phyloP scores from a whole-genome alignment of 2,797 vertebrate genomes.

The Rhincodon typus region DNA sequence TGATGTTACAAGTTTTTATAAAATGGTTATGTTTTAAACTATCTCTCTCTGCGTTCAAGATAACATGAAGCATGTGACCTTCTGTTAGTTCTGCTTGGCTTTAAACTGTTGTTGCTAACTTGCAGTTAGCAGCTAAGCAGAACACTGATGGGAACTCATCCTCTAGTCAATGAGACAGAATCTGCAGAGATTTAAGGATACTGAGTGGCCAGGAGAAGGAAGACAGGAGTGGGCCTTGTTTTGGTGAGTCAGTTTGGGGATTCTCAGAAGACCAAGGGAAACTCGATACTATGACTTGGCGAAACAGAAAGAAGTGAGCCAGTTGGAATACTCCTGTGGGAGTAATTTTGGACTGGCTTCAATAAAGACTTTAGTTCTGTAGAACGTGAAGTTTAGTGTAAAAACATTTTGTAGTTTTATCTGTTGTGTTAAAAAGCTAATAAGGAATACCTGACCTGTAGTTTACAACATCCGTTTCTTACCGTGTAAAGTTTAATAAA shows the following conservation, averaged over 20 bases:
- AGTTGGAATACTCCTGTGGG: neutral
- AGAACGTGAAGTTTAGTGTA: neutral
- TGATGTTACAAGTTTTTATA: neutral
- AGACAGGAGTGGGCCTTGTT: neutral
- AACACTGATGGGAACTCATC: neutral
- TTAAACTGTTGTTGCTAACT: too few relatives aligned
- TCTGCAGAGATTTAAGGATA: neutral
- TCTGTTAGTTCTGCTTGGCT: too few relatives aligned
- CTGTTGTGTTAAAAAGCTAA: neutral
- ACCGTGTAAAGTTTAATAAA: neutral
- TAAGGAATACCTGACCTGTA: neutral
- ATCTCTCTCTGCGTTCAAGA: too few relatives aligned
- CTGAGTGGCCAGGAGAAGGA: neutral
- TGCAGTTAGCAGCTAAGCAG: too few relatives aligned
- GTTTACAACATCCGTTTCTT: neutral
- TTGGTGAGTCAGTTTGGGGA: neutral
- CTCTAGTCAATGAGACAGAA: neutral
- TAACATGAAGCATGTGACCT: too few relatives aligned
- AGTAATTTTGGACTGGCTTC: neutral
- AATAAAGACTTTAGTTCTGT: neutral
- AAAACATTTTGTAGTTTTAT: neutral
- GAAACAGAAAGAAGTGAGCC: too few relatives aligned
- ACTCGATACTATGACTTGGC: neutral
- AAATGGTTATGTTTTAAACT: too few relatives aligned
- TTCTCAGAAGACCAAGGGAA: neutral